Evolutionary conservation across 1,140 invertebrate species (phyloP).

Genomic region (Venturia canescens): DNA sequence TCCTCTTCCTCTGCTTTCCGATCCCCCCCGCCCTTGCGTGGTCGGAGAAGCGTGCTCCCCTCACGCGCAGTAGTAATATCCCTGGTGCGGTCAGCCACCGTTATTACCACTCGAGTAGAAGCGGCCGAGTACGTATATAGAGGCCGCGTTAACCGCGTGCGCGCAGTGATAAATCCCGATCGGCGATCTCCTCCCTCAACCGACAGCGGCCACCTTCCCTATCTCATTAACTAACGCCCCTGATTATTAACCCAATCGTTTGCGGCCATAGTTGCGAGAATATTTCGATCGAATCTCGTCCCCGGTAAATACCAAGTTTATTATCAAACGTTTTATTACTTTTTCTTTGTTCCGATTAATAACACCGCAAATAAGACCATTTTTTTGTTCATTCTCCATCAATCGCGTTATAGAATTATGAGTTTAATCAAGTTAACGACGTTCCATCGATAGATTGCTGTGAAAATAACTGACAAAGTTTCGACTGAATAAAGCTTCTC

Average conservation of each 20-base stretch:
- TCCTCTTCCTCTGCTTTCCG: neutral
- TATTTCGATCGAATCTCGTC: neutral
- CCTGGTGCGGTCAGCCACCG: slow-evolving; percentile 39
- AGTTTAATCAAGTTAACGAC: too few species aligned
- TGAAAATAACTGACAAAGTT: too few species aligned
- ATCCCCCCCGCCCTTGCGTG: neutral
- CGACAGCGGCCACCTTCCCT: neutral
- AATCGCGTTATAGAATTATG: too few species aligned
- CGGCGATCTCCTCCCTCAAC: neutral
- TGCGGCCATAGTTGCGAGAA: neutral
- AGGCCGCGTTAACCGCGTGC: neutral
- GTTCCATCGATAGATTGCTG: too few species aligned
- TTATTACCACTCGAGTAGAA: slow-evolving; percentile 33
- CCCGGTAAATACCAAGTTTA: too few species aligned
- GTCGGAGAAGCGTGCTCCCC: neutral
- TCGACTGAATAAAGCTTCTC: too few species aligned
- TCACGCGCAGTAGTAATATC: slow-evolving; percentile 37
- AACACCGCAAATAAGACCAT: too few species aligned
- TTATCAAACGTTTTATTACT: too few species aligned
- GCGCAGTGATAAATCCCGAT: slow-evolving; percentile 34
- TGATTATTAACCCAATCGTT: slow-evolving; percentile 19
- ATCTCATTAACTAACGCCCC: slow-evolving; percentile 2
- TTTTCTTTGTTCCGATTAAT: too few species aligned
- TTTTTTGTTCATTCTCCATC: too few species aligned
- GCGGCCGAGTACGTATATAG: neutral